Evolutionary conservation across 2,113 vertebrate genomes (phyloP).

Genomic region (human): GRCh38 chr11:4121001-4121500

Average conservation of each 20-base stretch:
- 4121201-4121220: background rate
- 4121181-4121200: conserved; percentile 17
- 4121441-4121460: background rate
- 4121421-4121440: conserved; percentile 43
- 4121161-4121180: background rate
- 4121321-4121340: background rate
- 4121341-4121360: background rate
- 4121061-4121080: background rate
- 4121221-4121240: background rate
- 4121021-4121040: background rate
- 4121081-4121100: background rate
- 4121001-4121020: no score
- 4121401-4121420: conserved; percentile 1
- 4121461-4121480: conserved; percentile 35
- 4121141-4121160: background rate
- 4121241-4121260: background rate
- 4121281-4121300: background rate
- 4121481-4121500: conserved; percentile 40
- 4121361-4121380: background rate
- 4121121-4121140: background rate
- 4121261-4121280: background rate
- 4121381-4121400: conserved; percentile 21
- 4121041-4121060: background rate
- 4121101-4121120: background rate
- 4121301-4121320: background rate